Evolutionary conservation across 2,888 invertebrate species (phyloP).

Genomic region (Proisotoma minuta): DNA sequence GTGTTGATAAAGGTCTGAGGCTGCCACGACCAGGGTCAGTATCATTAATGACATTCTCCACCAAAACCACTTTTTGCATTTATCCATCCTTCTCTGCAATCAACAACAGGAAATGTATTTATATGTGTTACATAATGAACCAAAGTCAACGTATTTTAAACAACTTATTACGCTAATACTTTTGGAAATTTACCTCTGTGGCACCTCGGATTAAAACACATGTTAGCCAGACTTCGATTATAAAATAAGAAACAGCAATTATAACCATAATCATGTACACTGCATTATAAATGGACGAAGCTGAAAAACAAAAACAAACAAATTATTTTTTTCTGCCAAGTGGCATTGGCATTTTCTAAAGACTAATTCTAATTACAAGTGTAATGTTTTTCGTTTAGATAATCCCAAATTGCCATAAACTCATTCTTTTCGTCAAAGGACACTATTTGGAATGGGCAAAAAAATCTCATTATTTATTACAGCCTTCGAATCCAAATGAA

Average conservation of each 20-base stretch:
- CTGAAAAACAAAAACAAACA: background rate
- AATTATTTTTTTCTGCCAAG: background rate
- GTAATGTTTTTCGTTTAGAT: slow-evolving; percentile 21
- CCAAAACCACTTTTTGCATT: slow-evolving; percentile 35
- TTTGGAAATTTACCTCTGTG: slow-evolving; percentile 34
- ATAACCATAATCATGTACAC: slow-evolving; percentile 26
- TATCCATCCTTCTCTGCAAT: slow-evolving; percentile 22
- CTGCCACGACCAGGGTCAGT: slow-evolving; percentile 15
- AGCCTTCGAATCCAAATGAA: background rate
- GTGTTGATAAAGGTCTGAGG: slow-evolving; percentile 24
- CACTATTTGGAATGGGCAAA: background rate
- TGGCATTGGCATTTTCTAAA: no score
- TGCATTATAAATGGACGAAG: slow-evolving; percentile 23
- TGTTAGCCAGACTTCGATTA: slow-evolving; percentile 36
- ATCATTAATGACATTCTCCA: slow-evolving; percentile 25
- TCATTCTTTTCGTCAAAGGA: slow-evolving; percentile 24
- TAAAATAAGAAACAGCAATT: slow-evolving; percentile 26
- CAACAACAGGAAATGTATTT: background rate
- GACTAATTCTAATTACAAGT: slow-evolving; percentile 22
- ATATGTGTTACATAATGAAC: background rate
- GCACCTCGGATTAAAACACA: slow-evolving; percentile 32
- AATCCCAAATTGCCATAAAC: slow-evolving; percentile 31
- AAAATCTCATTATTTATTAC: background rate
- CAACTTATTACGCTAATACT: background rate
- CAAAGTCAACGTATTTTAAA: no score